These are phyloP conservation scores for Myotis vivesi DNA, from an alignment of 2,797 vertebrate genomes.

Conservation along the genomic window DNA sequence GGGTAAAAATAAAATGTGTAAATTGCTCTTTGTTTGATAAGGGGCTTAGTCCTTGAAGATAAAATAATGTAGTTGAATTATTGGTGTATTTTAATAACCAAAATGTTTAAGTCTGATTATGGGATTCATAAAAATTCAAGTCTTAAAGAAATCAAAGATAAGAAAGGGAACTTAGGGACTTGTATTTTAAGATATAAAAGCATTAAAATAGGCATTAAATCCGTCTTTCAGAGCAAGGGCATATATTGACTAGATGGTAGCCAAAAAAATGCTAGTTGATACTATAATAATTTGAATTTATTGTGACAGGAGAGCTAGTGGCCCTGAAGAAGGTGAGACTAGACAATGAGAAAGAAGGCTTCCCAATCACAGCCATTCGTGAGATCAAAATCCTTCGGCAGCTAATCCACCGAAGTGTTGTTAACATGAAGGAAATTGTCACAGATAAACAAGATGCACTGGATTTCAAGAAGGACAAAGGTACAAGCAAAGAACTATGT, in stretches of 20 bases:
- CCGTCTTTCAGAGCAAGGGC: not conserved
- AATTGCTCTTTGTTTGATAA: not conserved
- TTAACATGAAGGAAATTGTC: slow-evolving; percentile 99
- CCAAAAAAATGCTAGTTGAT: slow-evolving; percentile 30
- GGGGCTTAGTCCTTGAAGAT: not conserved
- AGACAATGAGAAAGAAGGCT: slow-evolving; percentile 99
- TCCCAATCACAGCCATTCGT: slow-evolving; percentile 98
- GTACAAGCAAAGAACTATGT: slow-evolving; percentile 80
- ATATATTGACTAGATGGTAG: not conserved
- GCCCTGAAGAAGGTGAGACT: slow-evolving; percentile 98
- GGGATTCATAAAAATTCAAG: not conserved
- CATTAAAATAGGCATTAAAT: slow-evolving; percentile 6
- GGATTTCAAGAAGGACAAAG: slow-evolving; percentile 99
- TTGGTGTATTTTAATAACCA: slow-evolving; percentile 10
- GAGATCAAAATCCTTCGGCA: slow-evolving; percentile 99
- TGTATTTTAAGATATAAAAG: not conserved
- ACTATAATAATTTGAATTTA: slow-evolving; percentile 45
- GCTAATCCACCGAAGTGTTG: slow-evolving; percentile 96
- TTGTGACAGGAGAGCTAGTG: slow-evolving; percentile 91
- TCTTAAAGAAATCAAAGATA: not conserved
- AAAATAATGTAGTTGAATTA: slow-evolving; percentile 32
- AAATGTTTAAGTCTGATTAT: not conserved
- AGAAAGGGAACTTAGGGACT: not conserved
- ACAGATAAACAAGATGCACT: slow-evolving; percentile 99
- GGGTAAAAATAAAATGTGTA: not conserved